phyloP scores from a whole-genome alignment of 2,888 invertebrate species.

The Celastrina argiolus region DNA sequence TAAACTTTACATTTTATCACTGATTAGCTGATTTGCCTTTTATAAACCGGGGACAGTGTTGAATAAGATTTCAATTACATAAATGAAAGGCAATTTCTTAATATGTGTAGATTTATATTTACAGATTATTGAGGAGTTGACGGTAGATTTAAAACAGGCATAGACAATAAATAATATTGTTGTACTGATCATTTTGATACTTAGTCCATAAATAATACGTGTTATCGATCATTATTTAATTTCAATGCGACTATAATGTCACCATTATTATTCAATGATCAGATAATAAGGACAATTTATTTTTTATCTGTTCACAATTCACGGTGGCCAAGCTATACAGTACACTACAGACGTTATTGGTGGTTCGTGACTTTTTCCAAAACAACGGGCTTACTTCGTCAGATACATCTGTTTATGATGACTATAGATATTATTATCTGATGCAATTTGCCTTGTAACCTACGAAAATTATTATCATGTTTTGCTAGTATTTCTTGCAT shows the following conservation, averaged over 20 bases:
- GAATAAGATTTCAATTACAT: no score
- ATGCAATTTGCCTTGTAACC: background rate
- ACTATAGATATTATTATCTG: conserved; percentile 36
- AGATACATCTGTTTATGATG: conserved; percentile 52
- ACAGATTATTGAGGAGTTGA: no score
- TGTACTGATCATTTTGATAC: background rate
- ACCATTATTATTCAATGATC: background rate
- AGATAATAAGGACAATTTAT: conserved; percentile 3
- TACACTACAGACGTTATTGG: conserved; percentile 27
- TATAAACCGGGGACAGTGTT: no score
- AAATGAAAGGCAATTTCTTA: no score
- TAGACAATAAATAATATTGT: background rate
- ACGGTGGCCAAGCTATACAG: background rate
- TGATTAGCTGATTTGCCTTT: no score
- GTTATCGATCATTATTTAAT: background rate
- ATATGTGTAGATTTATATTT: no score
- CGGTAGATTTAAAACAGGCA: background rate
- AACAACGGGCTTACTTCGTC: conserved; percentile 64
- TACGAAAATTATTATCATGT: background rate
- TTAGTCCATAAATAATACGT: background rate
- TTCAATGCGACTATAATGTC: background rate
- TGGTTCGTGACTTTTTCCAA: conserved; percentile 68
- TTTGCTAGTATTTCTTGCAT: no score
- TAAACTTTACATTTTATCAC: no score
- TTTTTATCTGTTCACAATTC: background rate